Percentiles rank a stretch among this genome's conserved stretches.
Conservation (phyloP, 2,888 invertebrate species). For the Gandaritis pyraliata region DNA sequence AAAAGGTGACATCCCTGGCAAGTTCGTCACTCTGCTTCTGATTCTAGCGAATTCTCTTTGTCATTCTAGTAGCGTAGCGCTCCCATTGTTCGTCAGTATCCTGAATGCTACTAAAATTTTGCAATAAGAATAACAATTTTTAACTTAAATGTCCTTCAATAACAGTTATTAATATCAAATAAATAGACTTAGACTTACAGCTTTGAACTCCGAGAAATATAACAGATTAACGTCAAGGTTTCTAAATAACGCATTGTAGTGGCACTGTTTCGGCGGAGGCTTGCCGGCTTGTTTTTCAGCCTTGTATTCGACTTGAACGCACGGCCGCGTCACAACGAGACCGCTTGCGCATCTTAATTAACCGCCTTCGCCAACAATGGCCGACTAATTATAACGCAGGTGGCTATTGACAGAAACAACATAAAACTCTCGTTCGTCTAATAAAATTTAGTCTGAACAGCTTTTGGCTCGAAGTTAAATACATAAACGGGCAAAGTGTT, state of each 20-base stretch:
- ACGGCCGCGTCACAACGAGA: constrained; percentile 58
- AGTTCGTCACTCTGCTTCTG: constrained; percentile 57
- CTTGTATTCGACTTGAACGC: constrained; percentile 73
- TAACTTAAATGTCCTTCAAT: too few relatives aligned
- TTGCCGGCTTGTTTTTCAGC: constrained; percentile 45
- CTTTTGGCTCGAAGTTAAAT: constrained; percentile 39
- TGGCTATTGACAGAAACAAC: constrained; percentile 50
- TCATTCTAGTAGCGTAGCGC: constrained; percentile 61
- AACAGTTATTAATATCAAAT: too few relatives aligned
- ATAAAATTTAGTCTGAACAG: constrained; percentile 26
- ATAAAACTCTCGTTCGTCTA: constrained; percentile 20
- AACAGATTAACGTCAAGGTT: constrained; percentile 36
- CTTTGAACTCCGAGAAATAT: constrained; percentile 5
- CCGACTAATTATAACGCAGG: constrained; percentile 67
- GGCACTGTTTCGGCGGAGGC: constrained; percentile 39
- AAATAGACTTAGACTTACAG: neutral
- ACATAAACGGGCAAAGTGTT: constrained; percentile 44
- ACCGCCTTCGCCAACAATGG: constrained; percentile 64
- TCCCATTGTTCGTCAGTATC: constrained; percentile 46
- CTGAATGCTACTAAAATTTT: constrained; percentile 37
- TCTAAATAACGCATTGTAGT: constrained; percentile 32
- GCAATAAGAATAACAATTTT: constrained; percentile 4
- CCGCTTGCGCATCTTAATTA: constrained; percentile 75
- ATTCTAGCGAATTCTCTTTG: constrained; percentile 50
- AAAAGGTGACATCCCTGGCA: constrained; percentile 56